A percentile compares a stretch with the other conserved stretches of the same genome.
phyloP scores from a whole-genome alignment of 2,113 vertebrate genomes.

The Hemichromis elongatus region DNA sequence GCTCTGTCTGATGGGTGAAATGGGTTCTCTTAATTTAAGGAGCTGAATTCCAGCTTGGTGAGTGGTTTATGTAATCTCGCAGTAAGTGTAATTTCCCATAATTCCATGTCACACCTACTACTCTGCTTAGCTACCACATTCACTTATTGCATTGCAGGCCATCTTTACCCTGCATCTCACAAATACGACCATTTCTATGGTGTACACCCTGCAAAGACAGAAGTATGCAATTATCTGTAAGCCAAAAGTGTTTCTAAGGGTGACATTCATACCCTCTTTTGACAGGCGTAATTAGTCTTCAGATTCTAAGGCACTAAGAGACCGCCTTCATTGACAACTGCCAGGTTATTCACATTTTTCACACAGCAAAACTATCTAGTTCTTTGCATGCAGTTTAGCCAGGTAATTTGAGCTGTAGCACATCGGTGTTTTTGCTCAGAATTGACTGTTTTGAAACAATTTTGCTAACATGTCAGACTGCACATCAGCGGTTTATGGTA shows the following conservation, averaged over 20 bases:
- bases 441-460: not conserved
- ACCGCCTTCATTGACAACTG: conserved; percentile 46
- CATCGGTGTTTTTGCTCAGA: not conserved
- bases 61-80: conserved; percentile 77
- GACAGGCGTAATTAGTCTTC: conserved; percentile 75
- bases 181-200: conserved; percentile 85
- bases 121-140: conserved; percentile 68
- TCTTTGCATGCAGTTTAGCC: not conserved
- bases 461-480: not conserved
- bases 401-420: not conserved
- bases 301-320: conserved; percentile 63
- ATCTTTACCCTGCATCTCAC: conserved; percentile 52
- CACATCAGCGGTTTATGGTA: not conserved
- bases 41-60: conserved; percentile 75
- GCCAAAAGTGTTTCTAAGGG: conserved; percentile 72
- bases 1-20: conserved; percentile 74
- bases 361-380: conserved; percentile 33
- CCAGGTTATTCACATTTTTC: conserved; percentile 34
- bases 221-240: conserved; percentile 82
- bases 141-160: conserved; percentile 60
- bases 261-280: conserved; percentile 76
- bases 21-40: conserved; percentile 80
- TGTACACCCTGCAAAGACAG: conserved; percentile 71
- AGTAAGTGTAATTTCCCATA: conserved; percentile 77
- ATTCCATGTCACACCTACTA: conserved; percentile 74